These are phyloP conservation scores for Halyomorpha halys DNA, from an alignment of 1,140 invertebrate genomes.

Conservation along the genomic window DNA sequence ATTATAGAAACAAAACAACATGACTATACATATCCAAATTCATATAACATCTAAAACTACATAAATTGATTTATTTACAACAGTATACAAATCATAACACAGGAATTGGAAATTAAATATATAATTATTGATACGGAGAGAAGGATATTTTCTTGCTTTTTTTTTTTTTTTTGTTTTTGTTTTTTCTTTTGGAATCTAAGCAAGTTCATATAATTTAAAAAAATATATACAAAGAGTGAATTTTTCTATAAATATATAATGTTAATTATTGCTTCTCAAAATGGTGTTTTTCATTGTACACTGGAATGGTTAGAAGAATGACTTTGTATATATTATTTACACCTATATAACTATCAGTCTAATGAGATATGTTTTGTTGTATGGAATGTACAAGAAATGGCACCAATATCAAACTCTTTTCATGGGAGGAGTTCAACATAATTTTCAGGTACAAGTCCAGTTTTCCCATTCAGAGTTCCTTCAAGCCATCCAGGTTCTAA, in stretches of 20 bases:
- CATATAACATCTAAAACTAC: too few species aligned
- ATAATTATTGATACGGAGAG: background rate
- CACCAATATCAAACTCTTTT: constrained; percentile 4
- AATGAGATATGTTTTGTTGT: constrained; percentile 23
- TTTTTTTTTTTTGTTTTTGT: too few species aligned
- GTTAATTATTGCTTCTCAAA: constrained; percentile 7
- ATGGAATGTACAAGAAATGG: constrained; percentile 22
- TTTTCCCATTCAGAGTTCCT: constrained; percentile 85
- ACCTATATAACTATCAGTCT: constrained; percentile 24
- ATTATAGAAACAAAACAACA: too few species aligned
- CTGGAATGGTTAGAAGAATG: constrained; percentile 6
- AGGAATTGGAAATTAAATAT: background rate
- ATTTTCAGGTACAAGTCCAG: constrained; percentile 91
- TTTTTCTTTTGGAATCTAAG: background rate
- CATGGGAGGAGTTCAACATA: constrained; percentile 81
- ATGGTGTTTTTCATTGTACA: constrained; percentile 16
- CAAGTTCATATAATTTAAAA: background rate
- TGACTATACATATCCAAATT: too few species aligned
- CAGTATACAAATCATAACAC: background rate
- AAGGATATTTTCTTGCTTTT: too few species aligned
- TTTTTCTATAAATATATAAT: constrained; percentile 10
- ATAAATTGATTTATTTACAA: background rate
- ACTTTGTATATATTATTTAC: constrained; percentile 10
- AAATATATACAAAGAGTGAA: background rate
- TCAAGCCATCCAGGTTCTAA: constrained; percentile 94